phyloP scores from a whole-genome alignment of 2,113 vertebrate species.

The Erinaceus europaeus region DNA sequence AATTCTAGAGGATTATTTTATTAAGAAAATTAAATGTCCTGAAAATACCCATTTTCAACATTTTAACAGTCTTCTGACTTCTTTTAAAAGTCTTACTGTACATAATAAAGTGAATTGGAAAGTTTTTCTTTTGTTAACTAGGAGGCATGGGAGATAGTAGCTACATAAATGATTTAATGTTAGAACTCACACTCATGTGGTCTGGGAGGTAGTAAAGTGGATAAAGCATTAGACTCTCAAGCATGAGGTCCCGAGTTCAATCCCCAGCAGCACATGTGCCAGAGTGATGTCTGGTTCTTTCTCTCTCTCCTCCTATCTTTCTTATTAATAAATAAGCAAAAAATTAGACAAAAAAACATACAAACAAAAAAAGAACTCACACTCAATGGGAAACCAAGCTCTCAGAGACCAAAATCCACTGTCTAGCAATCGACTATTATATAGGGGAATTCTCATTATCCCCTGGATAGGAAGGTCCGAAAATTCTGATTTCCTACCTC shows the following conservation, averaged over 20 bases:
- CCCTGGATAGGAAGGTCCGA: neutral
- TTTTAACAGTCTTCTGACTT: neutral
- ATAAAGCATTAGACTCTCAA: too few relatives aligned
- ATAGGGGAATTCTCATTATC: neutral
- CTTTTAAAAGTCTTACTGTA: neutral
- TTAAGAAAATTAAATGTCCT: neutral
- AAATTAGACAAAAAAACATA: too few relatives aligned
- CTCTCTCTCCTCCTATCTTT: too few relatives aligned
- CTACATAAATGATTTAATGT: constrained; percentile 17
- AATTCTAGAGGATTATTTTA: neutral
- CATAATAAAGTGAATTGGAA: neutral
- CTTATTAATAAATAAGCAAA: too few relatives aligned
- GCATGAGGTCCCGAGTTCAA: too few relatives aligned
- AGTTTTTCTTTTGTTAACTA: constrained; percentile 5
- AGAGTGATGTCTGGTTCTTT: too few relatives aligned
- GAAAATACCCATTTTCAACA: neutral
- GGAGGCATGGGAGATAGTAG: neutral
- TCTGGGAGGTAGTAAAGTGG: too few relatives aligned
- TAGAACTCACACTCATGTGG: neutral
- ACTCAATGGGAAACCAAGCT: neutral
- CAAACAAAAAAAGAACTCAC: too few relatives aligned
- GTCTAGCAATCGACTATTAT: neutral
- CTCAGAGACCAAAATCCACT: neutral
- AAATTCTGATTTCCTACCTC: constrained; percentile 54
- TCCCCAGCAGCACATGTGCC: too few relatives aligned